phyloP scores from a whole-genome alignment of 2,888 invertebrate species.

The Metacarcinus magister region DNA sequence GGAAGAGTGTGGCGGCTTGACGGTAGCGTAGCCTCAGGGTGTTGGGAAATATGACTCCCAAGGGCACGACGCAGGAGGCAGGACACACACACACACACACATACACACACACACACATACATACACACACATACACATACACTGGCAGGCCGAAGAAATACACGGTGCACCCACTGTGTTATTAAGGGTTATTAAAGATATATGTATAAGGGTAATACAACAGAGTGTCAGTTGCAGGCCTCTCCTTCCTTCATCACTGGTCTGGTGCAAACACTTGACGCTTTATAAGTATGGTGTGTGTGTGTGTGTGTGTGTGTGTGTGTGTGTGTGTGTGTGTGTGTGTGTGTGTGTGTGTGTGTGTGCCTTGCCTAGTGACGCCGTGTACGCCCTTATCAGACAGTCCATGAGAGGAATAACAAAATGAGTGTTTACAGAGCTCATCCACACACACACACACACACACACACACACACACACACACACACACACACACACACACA shows the following conservation, averaged over 20 bases:
- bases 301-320: background rate
- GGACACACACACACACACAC: no score
- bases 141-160: background rate
- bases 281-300: background rate
- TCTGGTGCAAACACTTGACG: background rate
- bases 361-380: background rate
- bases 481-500: no score
- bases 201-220: background rate
- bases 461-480: no score
- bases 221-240: background rate
- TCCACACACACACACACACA: no score
- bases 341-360: constrained; percentile 2
- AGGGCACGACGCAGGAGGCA: background rate
- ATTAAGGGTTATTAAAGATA: no score
- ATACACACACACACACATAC: no score
- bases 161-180: background rate
- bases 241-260: background rate
- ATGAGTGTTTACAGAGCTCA: background rate
- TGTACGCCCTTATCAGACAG: no score
- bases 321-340: constrained; percentile 2
- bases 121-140: no score
- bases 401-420: no score
- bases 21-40: background rate
- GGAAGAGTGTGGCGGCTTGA: background rate
- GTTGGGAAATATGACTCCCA: background rate